Conservation (phyloP, 2,797 vertebrate species). For the Rhinatrema bivittatum region DNA sequence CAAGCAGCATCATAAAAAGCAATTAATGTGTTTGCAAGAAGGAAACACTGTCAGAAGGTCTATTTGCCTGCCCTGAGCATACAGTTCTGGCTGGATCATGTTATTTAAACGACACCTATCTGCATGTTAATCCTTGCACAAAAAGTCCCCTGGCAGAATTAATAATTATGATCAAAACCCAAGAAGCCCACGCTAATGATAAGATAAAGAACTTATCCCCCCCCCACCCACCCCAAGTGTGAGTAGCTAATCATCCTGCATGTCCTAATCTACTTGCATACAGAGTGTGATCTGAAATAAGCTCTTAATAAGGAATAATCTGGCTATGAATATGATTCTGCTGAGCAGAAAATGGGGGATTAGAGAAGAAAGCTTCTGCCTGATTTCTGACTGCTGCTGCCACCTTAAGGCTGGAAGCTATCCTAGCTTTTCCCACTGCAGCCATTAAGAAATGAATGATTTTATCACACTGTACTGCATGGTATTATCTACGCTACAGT, state of each 20-base stretch:
- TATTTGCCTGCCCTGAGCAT: too few species aligned
- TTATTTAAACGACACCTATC: constrained; percentile 24
- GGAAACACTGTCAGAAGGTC: too few species aligned
- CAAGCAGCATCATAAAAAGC: too few species aligned
- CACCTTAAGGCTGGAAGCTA: constrained; percentile 21
- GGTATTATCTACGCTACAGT: too few species aligned
- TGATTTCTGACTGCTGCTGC: constrained; percentile 24
- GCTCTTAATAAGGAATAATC: constrained; percentile 58
- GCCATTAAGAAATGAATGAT: too few species aligned
- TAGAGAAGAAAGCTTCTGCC: constrained; percentile 20
- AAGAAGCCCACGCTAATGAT: constrained; percentile 46
- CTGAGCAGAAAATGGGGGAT: constrained; percentile 47
- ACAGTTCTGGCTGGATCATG: constrained; percentile 20
- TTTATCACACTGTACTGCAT: too few species aligned
- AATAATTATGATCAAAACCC: constrained; percentile 47
- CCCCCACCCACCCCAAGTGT: constrained; percentile 26
- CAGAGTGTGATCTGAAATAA: constrained; percentile 45
- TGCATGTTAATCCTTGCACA: constrained; percentile 31
- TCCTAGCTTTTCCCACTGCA: too few species aligned
- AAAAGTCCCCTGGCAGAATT: constrained; percentile 40
- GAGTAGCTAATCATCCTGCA: constrained; percentile 45
- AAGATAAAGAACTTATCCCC: constrained; percentile 47
- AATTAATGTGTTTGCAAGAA: too few species aligned
- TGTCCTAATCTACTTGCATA: constrained; percentile 50
- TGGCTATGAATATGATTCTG: constrained; percentile 33